A percentile compares a stretch with the other conserved stretches of the same genome.
Conservation (phyloP, 2,888 invertebrate species). For the Lasioglossum pauxillum region DNA sequence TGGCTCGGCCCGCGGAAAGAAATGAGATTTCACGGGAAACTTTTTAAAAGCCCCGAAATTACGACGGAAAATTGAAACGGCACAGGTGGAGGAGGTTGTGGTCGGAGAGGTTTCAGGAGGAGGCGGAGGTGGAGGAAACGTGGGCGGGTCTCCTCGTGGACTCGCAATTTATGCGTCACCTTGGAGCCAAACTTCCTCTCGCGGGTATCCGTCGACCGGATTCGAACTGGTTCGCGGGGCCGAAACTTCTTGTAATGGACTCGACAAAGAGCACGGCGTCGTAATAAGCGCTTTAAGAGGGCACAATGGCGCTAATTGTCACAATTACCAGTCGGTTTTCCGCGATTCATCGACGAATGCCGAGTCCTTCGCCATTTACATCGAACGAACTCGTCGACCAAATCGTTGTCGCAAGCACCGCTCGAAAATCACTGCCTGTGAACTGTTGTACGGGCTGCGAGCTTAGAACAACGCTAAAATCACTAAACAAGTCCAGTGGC, state of each 20-base stretch:
- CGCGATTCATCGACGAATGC: constrained; percentile 12
- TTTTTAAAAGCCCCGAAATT: constrained; percentile 62
- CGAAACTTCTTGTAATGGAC: constrained; percentile 7
- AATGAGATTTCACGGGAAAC: constrained; percentile 62
- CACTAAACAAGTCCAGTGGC: not conserved
- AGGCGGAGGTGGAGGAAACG: not conserved
- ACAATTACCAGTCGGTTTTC: constrained; percentile 24
- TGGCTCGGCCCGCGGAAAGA: constrained; percentile 48
- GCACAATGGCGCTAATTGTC: constrained; percentile 51
- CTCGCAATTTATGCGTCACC: constrained; percentile 52
- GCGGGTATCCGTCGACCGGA: constrained; percentile 16
- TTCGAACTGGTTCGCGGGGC: constrained; percentile 21
- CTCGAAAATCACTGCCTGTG: not conserved
- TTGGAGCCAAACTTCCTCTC: constrained; percentile 28
- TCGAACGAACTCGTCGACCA: not conserved
- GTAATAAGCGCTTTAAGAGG: constrained; percentile 16
- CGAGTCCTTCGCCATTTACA: not conserved
- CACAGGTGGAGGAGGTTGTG: constrained; percentile 11
- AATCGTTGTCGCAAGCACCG: not conserved
- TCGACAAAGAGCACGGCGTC: not conserved
- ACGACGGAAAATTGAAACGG: constrained; percentile 58
- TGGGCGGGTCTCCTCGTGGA: constrained; percentile 1
- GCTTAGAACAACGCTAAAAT: not conserved
- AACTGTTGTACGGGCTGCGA: too few relatives aligned
- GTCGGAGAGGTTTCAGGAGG: constrained; percentile 3